A percentile compares a stretch with the other conserved stretches of the same genome.
Conservation (phyloP, 1,140 invertebrate genomes). For the Anastrepha obliqua region DNA sequence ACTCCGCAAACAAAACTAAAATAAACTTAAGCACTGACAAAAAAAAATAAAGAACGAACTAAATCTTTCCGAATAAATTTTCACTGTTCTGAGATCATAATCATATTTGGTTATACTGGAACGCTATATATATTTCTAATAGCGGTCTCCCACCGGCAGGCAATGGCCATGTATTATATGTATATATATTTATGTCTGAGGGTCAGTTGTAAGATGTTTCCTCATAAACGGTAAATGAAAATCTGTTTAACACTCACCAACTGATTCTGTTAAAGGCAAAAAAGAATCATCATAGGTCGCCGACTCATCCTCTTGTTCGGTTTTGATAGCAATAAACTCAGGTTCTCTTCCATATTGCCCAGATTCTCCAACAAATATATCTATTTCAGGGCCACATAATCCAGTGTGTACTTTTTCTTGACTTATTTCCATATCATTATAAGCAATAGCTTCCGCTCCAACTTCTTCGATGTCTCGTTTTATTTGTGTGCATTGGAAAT, state of each 20-base stretch:
- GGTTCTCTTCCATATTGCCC: neutral
- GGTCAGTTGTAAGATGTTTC: neutral
- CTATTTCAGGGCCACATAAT: conserved; percentile 13
- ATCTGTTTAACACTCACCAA: neutral
- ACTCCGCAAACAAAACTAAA: too few relatives aligned
- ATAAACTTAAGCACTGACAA: too few relatives aligned
- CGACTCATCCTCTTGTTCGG: neutral
- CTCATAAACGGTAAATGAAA: neutral
- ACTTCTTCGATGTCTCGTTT: neutral
- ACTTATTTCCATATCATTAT: neutral
- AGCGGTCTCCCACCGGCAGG: too few relatives aligned
- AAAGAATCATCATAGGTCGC: neutral
- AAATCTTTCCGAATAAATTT: too few relatives aligned
- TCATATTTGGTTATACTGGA: too few relatives aligned
- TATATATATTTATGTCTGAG: neutral
- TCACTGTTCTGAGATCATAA: too few relatives aligned
- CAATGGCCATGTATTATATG: neutral
- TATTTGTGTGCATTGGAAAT: neutral
- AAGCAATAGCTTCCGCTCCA: neutral
- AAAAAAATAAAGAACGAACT: too few relatives aligned
- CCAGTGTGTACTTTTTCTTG: neutral
- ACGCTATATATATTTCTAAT: too few relatives aligned
- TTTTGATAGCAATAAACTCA: conserved; percentile 23
- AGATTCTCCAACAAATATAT: neutral
- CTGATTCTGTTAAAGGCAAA: neutral